Conservation (phyloP, 2,797 vertebrate species). For the Enteromius radiatus region DNA sequence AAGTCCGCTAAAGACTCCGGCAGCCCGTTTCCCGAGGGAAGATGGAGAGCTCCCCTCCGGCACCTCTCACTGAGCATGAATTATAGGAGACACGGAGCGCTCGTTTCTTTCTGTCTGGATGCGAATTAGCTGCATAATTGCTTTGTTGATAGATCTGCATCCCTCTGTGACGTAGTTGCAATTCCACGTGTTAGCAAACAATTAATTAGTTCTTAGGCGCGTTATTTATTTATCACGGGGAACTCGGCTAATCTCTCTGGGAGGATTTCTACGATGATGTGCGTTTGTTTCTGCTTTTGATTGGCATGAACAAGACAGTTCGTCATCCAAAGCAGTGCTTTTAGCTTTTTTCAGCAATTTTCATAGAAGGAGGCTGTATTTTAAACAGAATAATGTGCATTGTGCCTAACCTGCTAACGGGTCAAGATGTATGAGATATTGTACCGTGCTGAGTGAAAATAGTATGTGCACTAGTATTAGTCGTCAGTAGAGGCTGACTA, state of each 20-base stretch:
- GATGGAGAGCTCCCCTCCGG: slow-evolving; percentile 45
- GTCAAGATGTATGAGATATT: background rate
- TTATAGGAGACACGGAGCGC: background rate
- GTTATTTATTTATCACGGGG: slow-evolving; percentile 22
- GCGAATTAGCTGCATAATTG: slow-evolving; percentile 3
- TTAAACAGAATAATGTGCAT: background rate
- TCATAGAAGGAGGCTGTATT: background rate
- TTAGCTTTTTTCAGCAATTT: background rate
- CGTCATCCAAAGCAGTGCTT: background rate
- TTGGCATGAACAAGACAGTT: background rate
- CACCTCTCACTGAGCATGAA: background rate
- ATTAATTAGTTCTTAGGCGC: slow-evolving; percentile 42
- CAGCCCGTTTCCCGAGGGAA: slow-evolving; percentile 28
- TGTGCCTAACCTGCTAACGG: background rate
- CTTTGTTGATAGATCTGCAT: slow-evolving; percentile 27
- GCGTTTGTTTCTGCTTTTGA: background rate
- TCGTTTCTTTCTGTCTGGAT: background rate
- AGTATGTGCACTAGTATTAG: background rate
- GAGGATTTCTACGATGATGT: background rate
- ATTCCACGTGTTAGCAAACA: slow-evolving; percentile 50
- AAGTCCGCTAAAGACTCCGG: slow-evolving; percentile 9
- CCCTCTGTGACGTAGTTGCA: slow-evolving; percentile 50
- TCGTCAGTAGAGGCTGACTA: background rate
- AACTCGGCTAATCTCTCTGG: background rate
- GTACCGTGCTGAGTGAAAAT: background rate